Evolutionary conservation across 2,888 invertebrate species (phyloP), one percentile per base, ranked within the genome.

Genomic region (Thalpophila matura): DNA sequence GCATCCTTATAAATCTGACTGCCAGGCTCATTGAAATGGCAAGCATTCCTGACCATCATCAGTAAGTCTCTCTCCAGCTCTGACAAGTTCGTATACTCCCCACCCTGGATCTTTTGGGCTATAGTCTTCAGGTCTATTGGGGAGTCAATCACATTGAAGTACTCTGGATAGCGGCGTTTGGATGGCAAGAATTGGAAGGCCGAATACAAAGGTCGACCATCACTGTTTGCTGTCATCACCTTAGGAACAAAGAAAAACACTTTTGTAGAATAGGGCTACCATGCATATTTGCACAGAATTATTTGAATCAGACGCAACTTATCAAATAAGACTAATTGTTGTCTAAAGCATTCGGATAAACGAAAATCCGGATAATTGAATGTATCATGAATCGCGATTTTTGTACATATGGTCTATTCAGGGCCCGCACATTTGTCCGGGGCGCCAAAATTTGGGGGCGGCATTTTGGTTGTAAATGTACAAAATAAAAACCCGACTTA

Each of bases 1-100:
- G 99, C 99, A 91, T 99, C 99, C 91, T 98, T 99, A 87, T 99
- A 99, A 79, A 99, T 99, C 87, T 97, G 97, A 12, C 99, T 99
- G 2, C 99, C 99, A 0, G 99, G 99, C 86, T 99, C 99, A 89
- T 99, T 99, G 86, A 99, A 99, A 16, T 97, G 95, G 87, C 99
- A 99, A 0, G 99, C 99, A 91, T 99, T 99, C 75, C 97, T 97
- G 46, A 98, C 98, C 98, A 99, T 98, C 53, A 98, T 95, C 73
- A 97, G 90, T 35, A 99, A 91, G 95, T 99, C 99, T 68, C 97
- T 97, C 89, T 99, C 99, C 95, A 99, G 95, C 56, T 99, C 98
- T 43, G 95, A 94, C 31, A 99, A 89, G 70, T 94, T 96, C 0
- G 95, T 93, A 86, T 99, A 99, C 55, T 97, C 97, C 53, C 96